Conservation (phyloP, 2,113 vertebrate species). For the Neolamprologus hecqui region DNA sequence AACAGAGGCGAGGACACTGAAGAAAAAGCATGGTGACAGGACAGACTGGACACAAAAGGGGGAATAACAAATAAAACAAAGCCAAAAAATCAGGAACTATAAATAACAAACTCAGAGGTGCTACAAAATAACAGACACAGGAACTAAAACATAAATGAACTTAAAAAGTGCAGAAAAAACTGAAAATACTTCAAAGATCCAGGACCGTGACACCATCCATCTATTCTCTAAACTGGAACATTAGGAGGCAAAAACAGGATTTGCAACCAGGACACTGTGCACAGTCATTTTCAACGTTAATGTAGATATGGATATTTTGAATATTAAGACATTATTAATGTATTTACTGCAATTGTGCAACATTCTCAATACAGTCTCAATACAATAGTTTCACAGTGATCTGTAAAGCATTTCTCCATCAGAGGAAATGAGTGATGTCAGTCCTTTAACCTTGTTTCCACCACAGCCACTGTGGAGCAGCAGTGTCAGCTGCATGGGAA, state of each 20-base stretch:
- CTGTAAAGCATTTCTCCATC: constrained; percentile 1
- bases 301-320: not conserved
- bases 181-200: not conserved
- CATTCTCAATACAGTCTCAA: not conserved
- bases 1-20: not conserved
- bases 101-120: not conserved
- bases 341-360: not conserved
- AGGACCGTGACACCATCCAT: not conserved
- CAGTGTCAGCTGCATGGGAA: constrained; percentile 30
- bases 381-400: not conserved
- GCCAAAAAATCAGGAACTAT: not conserved
- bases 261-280: not conserved
- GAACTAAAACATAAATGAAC: not conserved
- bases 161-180: not conserved
- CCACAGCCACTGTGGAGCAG: not conserved
- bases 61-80: not conserved
- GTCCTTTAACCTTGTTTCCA: constrained; percentile 47
- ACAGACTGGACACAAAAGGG: not conserved
- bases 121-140: not conserved
- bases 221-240: not conserved
- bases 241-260: not conserved
- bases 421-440: constrained; percentile 61
- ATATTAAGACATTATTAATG: not conserved
- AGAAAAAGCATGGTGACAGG: not conserved
- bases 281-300: not conserved